Conservation (phyloP, 2,888 invertebrate species). For the Lathronympha strigana region DNA sequence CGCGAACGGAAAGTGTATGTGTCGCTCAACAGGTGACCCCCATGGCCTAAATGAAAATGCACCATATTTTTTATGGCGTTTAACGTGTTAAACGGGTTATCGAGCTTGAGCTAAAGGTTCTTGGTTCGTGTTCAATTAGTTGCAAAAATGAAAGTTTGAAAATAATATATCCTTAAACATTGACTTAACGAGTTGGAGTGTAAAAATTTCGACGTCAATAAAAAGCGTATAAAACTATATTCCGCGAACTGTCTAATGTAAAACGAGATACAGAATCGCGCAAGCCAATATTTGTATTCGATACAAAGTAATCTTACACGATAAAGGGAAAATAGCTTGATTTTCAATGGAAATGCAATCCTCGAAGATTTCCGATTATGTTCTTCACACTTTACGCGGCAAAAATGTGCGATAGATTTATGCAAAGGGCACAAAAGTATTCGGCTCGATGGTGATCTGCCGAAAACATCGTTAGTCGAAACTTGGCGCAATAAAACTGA, state of each 20-base stretch:
- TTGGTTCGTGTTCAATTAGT: too few relatives aligned
- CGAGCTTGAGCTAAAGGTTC: too few relatives aligned
- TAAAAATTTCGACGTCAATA: too few relatives aligned
- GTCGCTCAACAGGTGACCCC: too few relatives aligned
- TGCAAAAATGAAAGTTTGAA: too few relatives aligned
- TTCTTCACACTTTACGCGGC: constrained; percentile 10
- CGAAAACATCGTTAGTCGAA: constrained; percentile 41
- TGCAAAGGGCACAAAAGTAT: constrained; percentile 31
- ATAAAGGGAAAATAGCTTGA: background rate
- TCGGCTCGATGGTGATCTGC: constrained; percentile 32
- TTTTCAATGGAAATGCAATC: background rate
- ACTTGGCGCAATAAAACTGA: constrained; percentile 42
- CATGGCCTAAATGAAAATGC: too few relatives aligned
- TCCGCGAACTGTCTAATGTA: background rate
- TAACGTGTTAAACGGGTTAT: too few relatives aligned
- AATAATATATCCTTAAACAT: too few relatives aligned
- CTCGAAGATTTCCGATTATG: constrained; percentile 9
- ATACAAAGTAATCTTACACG: background rate
- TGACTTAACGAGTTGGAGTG: too few relatives aligned
- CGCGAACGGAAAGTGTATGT: too few relatives aligned
- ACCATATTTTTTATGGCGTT: too few relatives aligned
- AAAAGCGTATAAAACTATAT: too few relatives aligned
- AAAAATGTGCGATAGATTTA: constrained; percentile 35
- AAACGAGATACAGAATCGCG: background rate
- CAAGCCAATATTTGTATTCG: background rate